Conservation (phyloP, 1,140 invertebrate species). For the Brachionus plicatilis region DNA sequence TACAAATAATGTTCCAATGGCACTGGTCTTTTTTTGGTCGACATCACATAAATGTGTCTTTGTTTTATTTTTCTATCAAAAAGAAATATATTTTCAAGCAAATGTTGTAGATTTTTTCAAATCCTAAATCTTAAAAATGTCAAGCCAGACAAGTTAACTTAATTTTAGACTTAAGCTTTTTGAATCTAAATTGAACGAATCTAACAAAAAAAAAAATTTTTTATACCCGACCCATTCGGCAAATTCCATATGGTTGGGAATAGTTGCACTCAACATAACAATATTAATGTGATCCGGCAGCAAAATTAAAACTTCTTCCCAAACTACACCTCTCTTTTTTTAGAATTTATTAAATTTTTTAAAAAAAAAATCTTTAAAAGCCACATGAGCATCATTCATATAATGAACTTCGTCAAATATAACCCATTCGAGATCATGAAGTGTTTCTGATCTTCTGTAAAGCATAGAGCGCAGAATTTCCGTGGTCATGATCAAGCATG, state of each 20-base stretch:
- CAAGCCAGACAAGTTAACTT: neutral
- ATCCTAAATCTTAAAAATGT: neutral
- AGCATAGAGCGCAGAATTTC: constrained; percentile 96
- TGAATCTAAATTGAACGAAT: neutral
- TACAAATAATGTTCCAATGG: constrained; percentile 90
- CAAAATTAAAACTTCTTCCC: constrained; percentile 97
- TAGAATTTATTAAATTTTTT: constrained; percentile 29
- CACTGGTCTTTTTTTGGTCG: constrained; percentile 82
- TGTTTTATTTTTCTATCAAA: constrained; percentile 35
- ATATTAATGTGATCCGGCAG: constrained; percentile 87
- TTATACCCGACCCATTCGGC: constrained; percentile 87
- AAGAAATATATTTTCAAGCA: neutral
- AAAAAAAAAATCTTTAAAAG: neutral
- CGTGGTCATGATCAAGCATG: constrained; percentile 97
- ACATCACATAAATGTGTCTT: constrained; percentile 80
- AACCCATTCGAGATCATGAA: constrained; percentile 93
- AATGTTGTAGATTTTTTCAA: neutral
- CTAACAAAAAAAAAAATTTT: constrained; percentile 8
- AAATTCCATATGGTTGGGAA: constrained; percentile 91
- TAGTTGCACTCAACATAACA: constrained; percentile 93
- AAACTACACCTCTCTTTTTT: constrained; percentile 84
- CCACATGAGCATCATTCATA: constrained; percentile 88
- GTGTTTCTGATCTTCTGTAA: constrained; percentile 87
- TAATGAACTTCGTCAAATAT: constrained; percentile 99
- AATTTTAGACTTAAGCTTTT: neutral